Conservation (phyloP, 2,113 vertebrate species). For the Mustela lutreola region DNA sequence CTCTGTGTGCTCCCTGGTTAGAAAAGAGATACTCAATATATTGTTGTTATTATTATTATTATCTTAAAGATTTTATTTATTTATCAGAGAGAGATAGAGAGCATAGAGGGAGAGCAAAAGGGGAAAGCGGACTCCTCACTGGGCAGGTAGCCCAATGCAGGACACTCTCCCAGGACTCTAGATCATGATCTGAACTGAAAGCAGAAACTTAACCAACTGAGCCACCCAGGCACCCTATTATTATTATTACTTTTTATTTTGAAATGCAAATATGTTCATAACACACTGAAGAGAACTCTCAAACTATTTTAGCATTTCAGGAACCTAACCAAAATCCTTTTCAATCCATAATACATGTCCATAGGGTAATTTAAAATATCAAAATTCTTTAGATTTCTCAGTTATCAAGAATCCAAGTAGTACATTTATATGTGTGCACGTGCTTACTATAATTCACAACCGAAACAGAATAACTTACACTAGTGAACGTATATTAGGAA, state of each 20-base stretch:
- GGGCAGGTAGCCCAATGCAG: background rate
- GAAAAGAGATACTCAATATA: background rate
- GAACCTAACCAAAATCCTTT: background rate
- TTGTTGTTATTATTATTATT: background rate
- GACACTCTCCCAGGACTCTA: background rate
- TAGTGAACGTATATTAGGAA: background rate
- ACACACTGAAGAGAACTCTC: background rate
- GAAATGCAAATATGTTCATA: background rate
- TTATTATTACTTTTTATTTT: background rate
- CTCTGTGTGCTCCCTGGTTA: background rate
- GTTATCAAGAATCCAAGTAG: background rate
- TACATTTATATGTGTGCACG: background rate
- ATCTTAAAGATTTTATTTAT: background rate
- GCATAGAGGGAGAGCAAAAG: background rate
- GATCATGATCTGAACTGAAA: no score
- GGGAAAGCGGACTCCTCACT: background rate
- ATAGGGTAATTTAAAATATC: background rate
- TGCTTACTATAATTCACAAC: background rate
- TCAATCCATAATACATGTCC: background rate
- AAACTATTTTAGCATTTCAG: background rate
- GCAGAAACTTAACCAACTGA: background rate
- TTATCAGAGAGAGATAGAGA: background rate
- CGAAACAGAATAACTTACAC: background rate
- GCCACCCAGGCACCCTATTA: background rate
- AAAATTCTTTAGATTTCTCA: background rate